phyloP scores from a whole-genome alignment of 1,140 invertebrate species.

The Maniola jurtina region DNA sequence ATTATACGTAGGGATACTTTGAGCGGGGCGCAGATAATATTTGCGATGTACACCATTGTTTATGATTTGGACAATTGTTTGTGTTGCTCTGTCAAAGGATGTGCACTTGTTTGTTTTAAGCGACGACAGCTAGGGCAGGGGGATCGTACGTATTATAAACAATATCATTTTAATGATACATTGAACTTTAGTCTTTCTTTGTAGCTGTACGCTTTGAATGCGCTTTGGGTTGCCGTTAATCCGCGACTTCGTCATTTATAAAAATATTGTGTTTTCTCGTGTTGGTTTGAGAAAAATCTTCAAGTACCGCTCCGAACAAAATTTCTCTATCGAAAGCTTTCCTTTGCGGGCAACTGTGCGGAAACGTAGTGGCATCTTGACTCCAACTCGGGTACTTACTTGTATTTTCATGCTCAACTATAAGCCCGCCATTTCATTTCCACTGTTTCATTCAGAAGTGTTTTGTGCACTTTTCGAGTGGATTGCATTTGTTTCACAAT shows the following conservation, averaged over 20 bases:
- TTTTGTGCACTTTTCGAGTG: slow-evolving; percentile 53
- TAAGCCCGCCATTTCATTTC: slow-evolving; percentile 61
- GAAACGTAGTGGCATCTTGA: slow-evolving; percentile 67
- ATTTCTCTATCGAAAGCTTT: slow-evolving; percentile 63
- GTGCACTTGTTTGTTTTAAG: slow-evolving; percentile 72
- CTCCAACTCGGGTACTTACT: slow-evolving; percentile 56
- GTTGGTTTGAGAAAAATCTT: slow-evolving; percentile 42
- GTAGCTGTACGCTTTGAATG: slow-evolving; percentile 4
- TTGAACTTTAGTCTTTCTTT: slow-evolving; percentile 22
- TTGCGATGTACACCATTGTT: slow-evolving; percentile 77
- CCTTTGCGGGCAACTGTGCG: slow-evolving; percentile 64
- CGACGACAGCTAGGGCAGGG: slow-evolving; percentile 41
- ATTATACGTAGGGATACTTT: slow-evolving; percentile 73
- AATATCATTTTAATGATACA: slow-evolving; percentile 38
- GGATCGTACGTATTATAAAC: slow-evolving; percentile 47
- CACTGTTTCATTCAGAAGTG: slow-evolving; percentile 58
- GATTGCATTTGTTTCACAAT: slow-evolving; percentile 51
- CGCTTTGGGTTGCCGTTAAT: slow-evolving; percentile 15
- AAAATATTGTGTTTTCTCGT: slow-evolving; percentile 34
- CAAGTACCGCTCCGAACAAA: slow-evolving; percentile 53
- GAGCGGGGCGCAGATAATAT: slow-evolving; percentile 68
- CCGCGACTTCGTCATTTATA: slow-evolving; percentile 20
- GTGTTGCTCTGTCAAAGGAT: slow-evolving; percentile 75
- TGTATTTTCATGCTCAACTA: slow-evolving; percentile 66
- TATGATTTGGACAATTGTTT: slow-evolving; percentile 78